Evolutionary conservation across 2,113 vertebrate genomes (phyloP).

Genomic region (Holacanthus passer): DNA sequence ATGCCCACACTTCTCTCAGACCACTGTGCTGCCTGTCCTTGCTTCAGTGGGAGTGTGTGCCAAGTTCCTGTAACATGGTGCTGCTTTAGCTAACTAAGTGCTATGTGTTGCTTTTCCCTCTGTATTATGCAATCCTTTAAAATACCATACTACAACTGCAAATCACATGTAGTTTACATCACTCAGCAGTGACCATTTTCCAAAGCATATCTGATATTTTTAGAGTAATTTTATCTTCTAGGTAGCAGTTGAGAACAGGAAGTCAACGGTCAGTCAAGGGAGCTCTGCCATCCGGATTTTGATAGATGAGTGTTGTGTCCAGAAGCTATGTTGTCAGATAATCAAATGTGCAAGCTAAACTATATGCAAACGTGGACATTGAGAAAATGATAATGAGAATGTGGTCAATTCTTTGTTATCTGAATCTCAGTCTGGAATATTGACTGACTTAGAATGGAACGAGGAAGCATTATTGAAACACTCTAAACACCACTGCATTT

Average conservation of each 20-base stretch:
- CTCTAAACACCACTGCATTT: background rate
- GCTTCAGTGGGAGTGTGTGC: constrained; percentile 44
- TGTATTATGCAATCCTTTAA: constrained; percentile 24
- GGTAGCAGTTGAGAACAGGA: background rate
- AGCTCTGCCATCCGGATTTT: constrained; percentile 8
- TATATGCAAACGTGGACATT: background rate
- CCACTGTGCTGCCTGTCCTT: constrained; percentile 57
- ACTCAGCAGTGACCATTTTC: background rate
- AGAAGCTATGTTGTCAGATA: background rate
- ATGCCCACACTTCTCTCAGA: constrained; percentile 26
- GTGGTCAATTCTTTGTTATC: background rate
- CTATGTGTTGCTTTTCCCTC: constrained; percentile 43
- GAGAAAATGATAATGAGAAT: background rate
- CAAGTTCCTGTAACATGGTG: constrained; percentile 41
- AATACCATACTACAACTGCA: constrained; percentile 2
- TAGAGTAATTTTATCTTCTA: background rate
- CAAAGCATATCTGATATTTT: background rate
- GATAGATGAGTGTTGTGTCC: background rate
- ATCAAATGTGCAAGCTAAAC: background rate
- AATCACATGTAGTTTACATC: background rate
- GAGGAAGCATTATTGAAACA: background rate
- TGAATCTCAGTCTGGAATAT: constrained; percentile 1
- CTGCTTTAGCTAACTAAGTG: constrained; percentile 1
- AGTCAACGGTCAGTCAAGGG: background rate
- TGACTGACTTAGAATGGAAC: background rate